A percentile compares a stretch with the other conserved stretches of the same genome.
Evolutionary conservation across 2,113 vertebrate species (phyloP).

Genomic region (Haliaeetus leucogaster): DNA sequence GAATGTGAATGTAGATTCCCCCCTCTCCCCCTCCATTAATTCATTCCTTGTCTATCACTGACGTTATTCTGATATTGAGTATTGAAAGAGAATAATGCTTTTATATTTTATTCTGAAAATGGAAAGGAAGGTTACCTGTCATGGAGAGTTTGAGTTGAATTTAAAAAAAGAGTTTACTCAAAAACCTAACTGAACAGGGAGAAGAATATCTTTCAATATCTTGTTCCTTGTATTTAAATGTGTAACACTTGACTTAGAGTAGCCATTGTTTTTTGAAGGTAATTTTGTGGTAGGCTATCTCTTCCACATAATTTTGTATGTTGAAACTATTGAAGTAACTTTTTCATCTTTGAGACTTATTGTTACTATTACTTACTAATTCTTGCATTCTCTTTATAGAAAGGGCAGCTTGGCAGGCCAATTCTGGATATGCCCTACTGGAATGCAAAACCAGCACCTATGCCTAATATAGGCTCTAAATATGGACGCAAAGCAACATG

Average conservation of each 20-base stretch:
- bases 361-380: slow-evolving; percentile 2
- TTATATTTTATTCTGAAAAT: neutral
- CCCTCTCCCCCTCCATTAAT: neutral
- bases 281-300: neutral
- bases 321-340: neutral
- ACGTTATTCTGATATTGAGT: neutral
- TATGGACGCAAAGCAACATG: slow-evolving; percentile 97
- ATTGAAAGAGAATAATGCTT: neutral
- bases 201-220: neutral
- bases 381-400: slow-evolving; percentile 72
- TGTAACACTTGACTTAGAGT: accelerated
- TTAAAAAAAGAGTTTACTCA: neutral
- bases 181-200: neutral
- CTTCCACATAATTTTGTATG: neutral
- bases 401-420: slow-evolving; percentile 95
- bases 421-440: slow-evolving; percentile 97
- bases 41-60: neutral
- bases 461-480: slow-evolving; percentile 98
- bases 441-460: slow-evolving; percentile 95
- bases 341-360: neutral
- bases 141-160: neutral
- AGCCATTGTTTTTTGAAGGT: neutral
- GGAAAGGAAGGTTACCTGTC: neutral
- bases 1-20: neutral
- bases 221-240: neutral